Evolutionary conservation across 1,140 invertebrate species (phyloP).

Genomic region (Habropoda laboriosa): DNA sequence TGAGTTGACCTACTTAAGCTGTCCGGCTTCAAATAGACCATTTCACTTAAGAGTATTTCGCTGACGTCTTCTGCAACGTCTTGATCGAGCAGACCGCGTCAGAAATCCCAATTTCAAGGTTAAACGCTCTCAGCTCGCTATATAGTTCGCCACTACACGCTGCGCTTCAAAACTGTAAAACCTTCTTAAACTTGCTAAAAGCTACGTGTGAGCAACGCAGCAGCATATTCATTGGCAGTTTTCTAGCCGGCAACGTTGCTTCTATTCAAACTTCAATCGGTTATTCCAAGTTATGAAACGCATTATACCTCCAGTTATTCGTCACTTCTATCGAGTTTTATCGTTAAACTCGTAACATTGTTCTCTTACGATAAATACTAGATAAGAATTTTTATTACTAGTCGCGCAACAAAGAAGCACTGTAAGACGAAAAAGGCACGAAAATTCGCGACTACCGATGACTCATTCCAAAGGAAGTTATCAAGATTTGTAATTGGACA

Average conservation of each 20-base stretch:
- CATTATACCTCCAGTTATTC: no score
- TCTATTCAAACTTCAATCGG: neutral
- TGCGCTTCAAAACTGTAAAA: neutral
- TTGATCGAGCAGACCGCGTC: conserved; percentile 24
- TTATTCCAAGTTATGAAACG: no score
- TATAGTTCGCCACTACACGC: neutral
- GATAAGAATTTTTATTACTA: neutral
- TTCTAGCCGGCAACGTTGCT: no score
- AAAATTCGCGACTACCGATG: conserved; percentile 44
- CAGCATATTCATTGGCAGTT: no score
- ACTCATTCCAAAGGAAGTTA: conserved; percentile 62
- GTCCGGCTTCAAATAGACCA: conserved; percentile 61
- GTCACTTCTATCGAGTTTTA: no score
- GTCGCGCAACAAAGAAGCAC: neutral
- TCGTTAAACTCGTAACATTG: no score
- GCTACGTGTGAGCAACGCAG: no score
- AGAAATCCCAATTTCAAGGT: conserved; percentile 36
- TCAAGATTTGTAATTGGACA: conserved; percentile 57
- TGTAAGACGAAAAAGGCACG: conserved; percentile 26
- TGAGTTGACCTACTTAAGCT: conserved; percentile 57
- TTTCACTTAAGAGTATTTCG: conserved; percentile 37
- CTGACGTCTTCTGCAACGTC: conserved; percentile 30
- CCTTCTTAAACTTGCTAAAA: no score
- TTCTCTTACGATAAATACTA: neutral
- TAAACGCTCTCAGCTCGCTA: neutral